These are phyloP conservation scores for Scaptomyza polygonia DNA, from an alignment of 2,888 invertebrate genomes.

Conservation along the genomic window DNA sequence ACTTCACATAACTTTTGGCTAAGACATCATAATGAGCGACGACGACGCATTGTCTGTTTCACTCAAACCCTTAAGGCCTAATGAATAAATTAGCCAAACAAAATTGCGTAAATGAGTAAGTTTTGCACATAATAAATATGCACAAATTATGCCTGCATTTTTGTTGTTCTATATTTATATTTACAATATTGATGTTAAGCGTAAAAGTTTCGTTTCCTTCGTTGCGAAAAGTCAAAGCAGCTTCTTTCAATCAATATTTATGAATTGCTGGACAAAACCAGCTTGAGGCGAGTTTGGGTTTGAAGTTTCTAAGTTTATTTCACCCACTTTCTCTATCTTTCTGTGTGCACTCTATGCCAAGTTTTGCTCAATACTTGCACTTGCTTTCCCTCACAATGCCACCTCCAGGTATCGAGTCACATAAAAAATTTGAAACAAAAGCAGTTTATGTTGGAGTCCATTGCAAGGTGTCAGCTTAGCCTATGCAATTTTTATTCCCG, in stretches of 20 bases:
- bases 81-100: constrained; percentile 37
- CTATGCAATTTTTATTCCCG: constrained; percentile 12
- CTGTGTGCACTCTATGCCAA: constrained; percentile 9
- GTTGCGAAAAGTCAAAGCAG: constrained; percentile 11
- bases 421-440: constrained; percentile 17
- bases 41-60: constrained; percentile 5
- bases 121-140: constrained; percentile 41
- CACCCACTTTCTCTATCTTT: background rate
- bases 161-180: constrained; percentile 5
- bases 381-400: constrained; percentile 1
- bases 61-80: constrained; percentile 8
- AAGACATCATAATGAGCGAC: constrained; percentile 17
- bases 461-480: constrained; percentile 34
- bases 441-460: background rate
- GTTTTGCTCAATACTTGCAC: constrained; percentile 22
- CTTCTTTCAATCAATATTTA: constrained; percentile 53
- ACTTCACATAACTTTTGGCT: constrained; percentile 37
- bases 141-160: constrained; percentile 35
- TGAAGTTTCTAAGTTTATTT: background rate
- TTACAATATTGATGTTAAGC: constrained; percentile 17
- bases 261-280: constrained; percentile 35
- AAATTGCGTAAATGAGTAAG: constrained; percentile 14
- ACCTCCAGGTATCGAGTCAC: background rate
- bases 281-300: constrained; percentile 5
- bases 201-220: constrained; percentile 21